Evolutionary conservation across 2,797 vertebrate genomes (phyloP).

Genomic region (Lutjanus campechanus): DNA sequence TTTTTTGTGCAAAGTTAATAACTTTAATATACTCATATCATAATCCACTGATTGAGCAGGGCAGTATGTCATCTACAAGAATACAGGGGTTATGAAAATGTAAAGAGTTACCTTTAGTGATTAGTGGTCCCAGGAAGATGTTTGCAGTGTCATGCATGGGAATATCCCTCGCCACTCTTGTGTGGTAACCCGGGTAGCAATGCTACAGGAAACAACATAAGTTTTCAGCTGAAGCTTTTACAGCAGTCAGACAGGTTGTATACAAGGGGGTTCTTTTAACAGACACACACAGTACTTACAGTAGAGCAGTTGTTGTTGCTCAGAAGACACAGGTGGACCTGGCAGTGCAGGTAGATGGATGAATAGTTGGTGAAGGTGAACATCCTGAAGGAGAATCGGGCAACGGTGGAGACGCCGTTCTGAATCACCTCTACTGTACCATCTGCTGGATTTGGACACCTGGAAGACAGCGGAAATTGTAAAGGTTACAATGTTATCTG

Average conservation of each 20-base stretch:
- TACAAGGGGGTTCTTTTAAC: too few relatives aligned
- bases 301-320: slow-evolving; percentile 54
- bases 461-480: slow-evolving; percentile 33
- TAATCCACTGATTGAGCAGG: not conserved
- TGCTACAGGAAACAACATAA: slow-evolving; percentile 53
- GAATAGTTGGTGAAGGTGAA: slow-evolving; percentile 65
- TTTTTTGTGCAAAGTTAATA: not conserved
- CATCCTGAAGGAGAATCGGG: slow-evolving; percentile 76
- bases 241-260: too few relatives aligned
- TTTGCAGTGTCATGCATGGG: slow-evolving; percentile 29
- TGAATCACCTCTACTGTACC: slow-evolving; percentile 62
- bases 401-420: slow-evolving; percentile 67
- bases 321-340: slow-evolving; percentile 69
- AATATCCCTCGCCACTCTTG: slow-evolving; percentile 16
- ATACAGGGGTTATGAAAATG: not conserved
- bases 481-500: not conserved
- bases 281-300: slow-evolving; percentile 46
- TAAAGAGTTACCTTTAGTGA: not conserved
- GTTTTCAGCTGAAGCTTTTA: not conserved
- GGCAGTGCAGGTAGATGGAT: slow-evolving; percentile 73
- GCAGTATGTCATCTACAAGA: not conserved
- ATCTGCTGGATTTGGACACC: slow-evolving; percentile 76
- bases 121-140: slow-evolving; percentile 69
- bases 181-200: slow-evolving; percentile 47
- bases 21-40: too few relatives aligned